A percentile compares a stretch with the other conserved stretches of the same genome.
These are phyloP conservation scores for Scophthalmus maximus DNA, from an alignment of 2,113 vertebrate species.

Conservation along the genomic window DNA sequence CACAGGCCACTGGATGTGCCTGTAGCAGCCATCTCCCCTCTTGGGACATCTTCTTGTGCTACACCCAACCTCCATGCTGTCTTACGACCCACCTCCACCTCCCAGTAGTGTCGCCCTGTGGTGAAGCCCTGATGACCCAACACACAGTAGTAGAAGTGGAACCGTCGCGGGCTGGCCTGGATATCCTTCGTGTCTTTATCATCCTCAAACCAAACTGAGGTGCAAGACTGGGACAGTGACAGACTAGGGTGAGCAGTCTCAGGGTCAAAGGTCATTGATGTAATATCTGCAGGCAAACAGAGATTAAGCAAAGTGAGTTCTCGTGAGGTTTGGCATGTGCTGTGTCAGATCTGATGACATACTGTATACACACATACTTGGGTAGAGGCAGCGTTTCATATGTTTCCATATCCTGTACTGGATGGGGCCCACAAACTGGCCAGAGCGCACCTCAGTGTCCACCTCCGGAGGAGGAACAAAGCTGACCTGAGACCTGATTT, in stretches of 20 bases:
- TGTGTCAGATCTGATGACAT: background rate
- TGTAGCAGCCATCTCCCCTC: constrained; percentile 75
- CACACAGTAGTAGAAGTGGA: constrained; percentile 80
- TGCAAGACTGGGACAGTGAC: constrained; percentile 67
- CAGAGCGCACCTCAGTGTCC: constrained; percentile 72
- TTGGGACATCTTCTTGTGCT: constrained; percentile 73
- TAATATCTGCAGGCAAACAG: constrained; percentile 69
- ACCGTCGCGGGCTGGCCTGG: constrained; percentile 65
- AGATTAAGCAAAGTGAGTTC: background rate
- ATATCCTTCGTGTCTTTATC: constrained; percentile 48
- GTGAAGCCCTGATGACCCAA: constrained; percentile 74
- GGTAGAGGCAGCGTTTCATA: constrained; percentile 83
- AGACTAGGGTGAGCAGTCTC: constrained; percentile 81
- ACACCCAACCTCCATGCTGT: constrained; percentile 83
- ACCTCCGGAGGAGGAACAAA: constrained; percentile 73
- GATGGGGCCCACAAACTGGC: constrained; percentile 81
- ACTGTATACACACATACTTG: constrained; percentile 70
- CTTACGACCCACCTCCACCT: constrained; percentile 79
- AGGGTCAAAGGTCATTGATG: constrained; percentile 77
- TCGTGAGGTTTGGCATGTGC: background rate
- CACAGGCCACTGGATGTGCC: constrained; percentile 77
- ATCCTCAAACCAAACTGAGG: constrained; percentile 73
- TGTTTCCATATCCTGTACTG: constrained; percentile 86
- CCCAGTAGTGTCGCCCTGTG: constrained; percentile 83
- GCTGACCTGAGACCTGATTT: constrained; percentile 76